A percentile compares a stretch with the other conserved stretches of the same genome.
These are phyloP conservation scores for Arion vulgaris DNA, from an alignment of 1,140 invertebrate genomes.

Conservation along the genomic window DNA sequence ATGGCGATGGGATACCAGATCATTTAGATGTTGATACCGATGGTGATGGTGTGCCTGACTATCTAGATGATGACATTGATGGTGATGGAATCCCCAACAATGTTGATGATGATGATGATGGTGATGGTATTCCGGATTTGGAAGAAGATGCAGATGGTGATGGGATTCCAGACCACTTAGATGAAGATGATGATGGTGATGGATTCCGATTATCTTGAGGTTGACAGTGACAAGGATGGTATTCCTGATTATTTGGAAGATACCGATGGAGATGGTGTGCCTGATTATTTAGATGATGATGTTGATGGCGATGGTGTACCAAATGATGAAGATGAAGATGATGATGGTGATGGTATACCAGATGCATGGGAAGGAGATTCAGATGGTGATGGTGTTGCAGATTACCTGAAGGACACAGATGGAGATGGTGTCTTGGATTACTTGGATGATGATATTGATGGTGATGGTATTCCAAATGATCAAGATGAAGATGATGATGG, in stretches of 20 bases:
- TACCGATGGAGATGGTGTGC: slow-evolving; percentile 53
- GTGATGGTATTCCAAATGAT: slow-evolving; percentile 63
- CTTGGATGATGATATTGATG: slow-evolving; percentile 58
- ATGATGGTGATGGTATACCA: slow-evolving; percentile 60
- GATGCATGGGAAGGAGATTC: slow-evolving; percentile 49
- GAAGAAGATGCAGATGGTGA: slow-evolving; percentile 24
- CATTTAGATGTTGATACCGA: slow-evolving; percentile 53
- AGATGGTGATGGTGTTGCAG: slow-evolving; percentile 58
- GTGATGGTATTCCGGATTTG: slow-evolving; percentile 11
- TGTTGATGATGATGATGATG: slow-evolving; percentile 54
- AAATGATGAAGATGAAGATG: slow-evolving; percentile 57
- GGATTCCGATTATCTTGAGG: background rate
- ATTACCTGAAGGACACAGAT: slow-evolving; percentile 52
- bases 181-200: slow-evolving; percentile 23
- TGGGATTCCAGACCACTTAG: slow-evolving; percentile 13
- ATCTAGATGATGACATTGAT: slow-evolving; percentile 53
- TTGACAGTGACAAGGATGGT: background rate
- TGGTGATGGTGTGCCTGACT: slow-evolving; percentile 60
- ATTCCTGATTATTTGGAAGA: slow-evolving; percentile 21
- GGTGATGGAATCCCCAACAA: slow-evolving; percentile 61
- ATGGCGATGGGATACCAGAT: slow-evolving; percentile 67
- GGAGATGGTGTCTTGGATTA: slow-evolving; percentile 62
- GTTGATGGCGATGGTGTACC: slow-evolving; percentile 61
- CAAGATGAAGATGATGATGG: slow-evolving; percentile 58
- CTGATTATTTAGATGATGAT: slow-evolving; percentile 49